Percentiles rank a stretch among this genome's conserved stretches.
phyloP scores from a whole-genome alignment of 2,888 invertebrate species.

The Chesias legatella region DNA sequence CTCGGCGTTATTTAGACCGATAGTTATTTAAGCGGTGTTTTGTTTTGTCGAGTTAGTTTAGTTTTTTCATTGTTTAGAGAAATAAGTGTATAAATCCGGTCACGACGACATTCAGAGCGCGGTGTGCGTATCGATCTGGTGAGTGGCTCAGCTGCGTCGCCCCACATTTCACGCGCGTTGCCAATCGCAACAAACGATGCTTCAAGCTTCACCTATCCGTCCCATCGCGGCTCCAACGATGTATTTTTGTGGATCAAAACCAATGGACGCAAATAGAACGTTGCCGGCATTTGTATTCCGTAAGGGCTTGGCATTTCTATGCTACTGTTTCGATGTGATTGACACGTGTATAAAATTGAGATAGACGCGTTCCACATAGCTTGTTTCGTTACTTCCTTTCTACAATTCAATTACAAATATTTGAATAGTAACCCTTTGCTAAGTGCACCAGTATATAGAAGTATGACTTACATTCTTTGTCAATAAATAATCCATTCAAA shows the following conservation, averaged over 20 bases:
- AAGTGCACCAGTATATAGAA: too few species aligned
- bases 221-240: conserved; percentile 30
- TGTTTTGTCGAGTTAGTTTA: conserved; percentile 29
- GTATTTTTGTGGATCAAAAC: conserved; percentile 45
- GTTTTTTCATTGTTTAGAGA: conserved; percentile 35
- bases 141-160: conserved; percentile 64
- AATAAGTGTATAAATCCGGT: conserved; percentile 53
- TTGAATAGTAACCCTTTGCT: too few species aligned
- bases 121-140: conserved; percentile 71
- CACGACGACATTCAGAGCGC: conserved; percentile 64
- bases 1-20: conserved; percentile 18
- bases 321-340: conserved; percentile 30
- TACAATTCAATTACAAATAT: not conserved
- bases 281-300: conserved; percentile 34
- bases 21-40: conserved; percentile 25
- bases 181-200: conserved; percentile 51
- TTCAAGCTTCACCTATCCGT: conserved; percentile 30
- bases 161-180: conserved; percentile 68
- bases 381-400: not conserved
- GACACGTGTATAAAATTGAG: conserved; percentile 17
- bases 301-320: conserved; percentile 37
- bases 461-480: conserved; percentile 20
- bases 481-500: conserved; percentile 27
- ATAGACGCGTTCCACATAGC: not conserved
- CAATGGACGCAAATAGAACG: conserved; percentile 39